These are phyloP conservation scores for Grammomys dolichurus DNA, from an alignment of 2,113 vertebrate species.

Conservation along the genomic window DNA sequence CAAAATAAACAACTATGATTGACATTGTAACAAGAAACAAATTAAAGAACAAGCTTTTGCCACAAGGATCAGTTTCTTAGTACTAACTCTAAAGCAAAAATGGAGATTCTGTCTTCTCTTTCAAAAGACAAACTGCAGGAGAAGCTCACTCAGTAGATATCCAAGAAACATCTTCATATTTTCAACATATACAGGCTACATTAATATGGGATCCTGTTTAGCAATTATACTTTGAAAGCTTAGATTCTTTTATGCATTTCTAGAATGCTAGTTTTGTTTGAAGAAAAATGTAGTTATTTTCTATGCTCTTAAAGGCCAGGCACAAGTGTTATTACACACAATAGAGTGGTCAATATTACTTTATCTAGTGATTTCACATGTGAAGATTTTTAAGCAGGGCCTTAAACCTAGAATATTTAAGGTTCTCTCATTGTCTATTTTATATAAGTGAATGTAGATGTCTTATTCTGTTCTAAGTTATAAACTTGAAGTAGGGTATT, in stretches of 20 bases:
- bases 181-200: background rate
- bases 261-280: slow-evolving; percentile 17
- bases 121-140: background rate
- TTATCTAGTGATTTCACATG: background rate
- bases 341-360: background rate
- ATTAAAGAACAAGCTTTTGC: background rate
- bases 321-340: background rate
- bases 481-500: background rate
- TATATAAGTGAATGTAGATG: background rate
- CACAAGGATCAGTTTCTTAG: background rate
- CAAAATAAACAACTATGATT: background rate
- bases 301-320: background rate
- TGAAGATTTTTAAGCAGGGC: background rate
- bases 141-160: background rate
- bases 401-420: background rate
- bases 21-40: background rate
- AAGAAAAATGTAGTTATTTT: background rate
- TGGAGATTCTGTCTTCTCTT: background rate
- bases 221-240: slow-evolving; percentile 10
- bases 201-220: background rate
- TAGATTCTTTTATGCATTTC: background rate
- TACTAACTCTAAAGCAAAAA: background rate
- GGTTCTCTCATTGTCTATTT: background rate
- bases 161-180: background rate
- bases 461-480: background rate